These are phyloP conservation scores for Campoplex nolae DNA, from an alignment of 2,888 invertebrate species.

Conservation along the genomic window DNA sequence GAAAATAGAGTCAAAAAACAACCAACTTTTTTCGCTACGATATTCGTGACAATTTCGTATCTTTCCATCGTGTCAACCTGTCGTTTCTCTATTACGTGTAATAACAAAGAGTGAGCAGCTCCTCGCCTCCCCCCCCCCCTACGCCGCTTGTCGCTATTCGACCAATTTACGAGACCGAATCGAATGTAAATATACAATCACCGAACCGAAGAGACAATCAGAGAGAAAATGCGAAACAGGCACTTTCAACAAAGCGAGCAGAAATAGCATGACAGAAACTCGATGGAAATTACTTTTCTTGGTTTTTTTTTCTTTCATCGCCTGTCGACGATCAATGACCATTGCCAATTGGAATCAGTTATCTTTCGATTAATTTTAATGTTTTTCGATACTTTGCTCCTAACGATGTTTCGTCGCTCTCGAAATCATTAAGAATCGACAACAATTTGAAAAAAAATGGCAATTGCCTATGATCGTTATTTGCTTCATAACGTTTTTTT, in stretches of 20 bases:
- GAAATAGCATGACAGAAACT: constrained; percentile 4
- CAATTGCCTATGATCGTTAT: no score
- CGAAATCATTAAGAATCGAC: background rate
- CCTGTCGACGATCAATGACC: background rate
- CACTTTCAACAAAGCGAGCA: background rate
- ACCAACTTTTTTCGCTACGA: constrained; percentile 21
- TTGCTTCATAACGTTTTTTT: no score
- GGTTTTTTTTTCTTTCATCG: background rate
- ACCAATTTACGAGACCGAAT: constrained; percentile 62
- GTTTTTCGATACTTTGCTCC: background rate
- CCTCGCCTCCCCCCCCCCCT: no score
- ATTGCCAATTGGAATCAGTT: constrained; percentile 12
- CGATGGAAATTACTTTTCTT: constrained; percentile 7
- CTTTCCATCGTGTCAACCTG: constrained; percentile 30
- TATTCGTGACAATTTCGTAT: constrained; percentile 52
- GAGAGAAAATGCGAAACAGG: constrained; percentile 39
- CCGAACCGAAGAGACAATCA: constrained; percentile 45
- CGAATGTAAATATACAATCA: constrained; percentile 60
- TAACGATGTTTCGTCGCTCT: background rate
- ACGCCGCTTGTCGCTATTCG: constrained; percentile 18
- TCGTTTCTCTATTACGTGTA: constrained; percentile 23
- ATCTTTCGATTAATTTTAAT: constrained; percentile 24
- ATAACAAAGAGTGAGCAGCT: constrained; percentile 19
- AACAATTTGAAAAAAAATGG: no score
- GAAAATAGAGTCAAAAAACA: constrained; percentile 18